These are phyloP conservation scores for Pogonomyrmex barbatus DNA, from an alignment of 1,140 invertebrate species.

Conservation along the genomic window DNA sequence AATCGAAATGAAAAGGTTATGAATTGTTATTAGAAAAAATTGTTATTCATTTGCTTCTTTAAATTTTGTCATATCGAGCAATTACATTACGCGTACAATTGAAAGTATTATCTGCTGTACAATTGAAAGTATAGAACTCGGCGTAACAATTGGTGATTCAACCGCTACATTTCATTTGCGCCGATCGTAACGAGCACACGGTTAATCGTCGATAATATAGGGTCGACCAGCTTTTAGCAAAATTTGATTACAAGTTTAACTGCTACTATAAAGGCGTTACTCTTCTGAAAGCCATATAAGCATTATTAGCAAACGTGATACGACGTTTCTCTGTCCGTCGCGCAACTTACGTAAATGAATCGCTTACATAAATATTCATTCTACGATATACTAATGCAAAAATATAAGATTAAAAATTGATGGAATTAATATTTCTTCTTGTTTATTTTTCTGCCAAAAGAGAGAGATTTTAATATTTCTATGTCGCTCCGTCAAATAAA, in stretches of 20 bases:
- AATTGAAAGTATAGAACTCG: background rate
- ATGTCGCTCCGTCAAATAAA: background rate
- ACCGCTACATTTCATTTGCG: slow-evolving; percentile 33
- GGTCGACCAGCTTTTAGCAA: slow-evolving; percentile 39
- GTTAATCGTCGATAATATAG: slow-evolving; percentile 49
- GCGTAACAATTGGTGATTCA: slow-evolving; percentile 4
- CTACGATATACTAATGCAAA: background rate
- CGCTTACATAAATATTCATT: background rate
- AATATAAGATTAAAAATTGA: background rate
- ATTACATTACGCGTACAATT: background rate
- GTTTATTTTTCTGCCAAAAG: background rate
- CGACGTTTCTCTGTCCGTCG: slow-evolving; percentile 1
- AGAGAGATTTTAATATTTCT: background rate
- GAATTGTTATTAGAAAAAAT: background rate
- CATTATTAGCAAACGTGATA: slow-evolving; percentile 20
- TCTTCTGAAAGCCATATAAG: slow-evolving; percentile 38
- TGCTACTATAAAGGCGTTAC: slow-evolving; percentile 40
- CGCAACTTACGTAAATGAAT: slow-evolving; percentile 14
- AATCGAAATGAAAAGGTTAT: background rate
- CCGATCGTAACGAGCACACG: slow-evolving; percentile 11
- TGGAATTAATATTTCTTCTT: slow-evolving; percentile 4
- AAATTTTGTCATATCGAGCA: background rate
- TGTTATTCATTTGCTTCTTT: background rate
- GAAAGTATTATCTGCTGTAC: background rate
- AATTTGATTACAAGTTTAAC: slow-evolving; percentile 56